phyloP scores from a whole-genome alignment of 2,888 invertebrate species.

The Trissonchulus latispiculum region DNA sequence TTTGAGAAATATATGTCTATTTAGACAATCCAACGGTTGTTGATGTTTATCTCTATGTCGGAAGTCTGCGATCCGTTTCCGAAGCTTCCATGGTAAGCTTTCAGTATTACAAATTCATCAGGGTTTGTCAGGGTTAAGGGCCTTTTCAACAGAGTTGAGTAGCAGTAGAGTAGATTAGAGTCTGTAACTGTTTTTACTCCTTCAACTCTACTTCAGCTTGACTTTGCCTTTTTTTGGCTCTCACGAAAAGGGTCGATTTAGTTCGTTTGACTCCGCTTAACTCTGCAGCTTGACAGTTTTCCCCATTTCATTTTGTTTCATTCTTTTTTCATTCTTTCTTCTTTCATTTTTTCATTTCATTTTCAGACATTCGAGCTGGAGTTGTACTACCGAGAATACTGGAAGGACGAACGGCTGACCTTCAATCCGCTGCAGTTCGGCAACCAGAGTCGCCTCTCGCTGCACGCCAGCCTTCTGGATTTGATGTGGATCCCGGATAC shows the following conservation, averaged over 20 bases:
- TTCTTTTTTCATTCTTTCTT: no score
- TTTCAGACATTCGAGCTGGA: conserved; percentile 1
- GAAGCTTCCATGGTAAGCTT: conserved; percentile 38
- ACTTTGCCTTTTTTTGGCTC: no score
- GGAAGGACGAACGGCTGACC: conserved; percentile 23
- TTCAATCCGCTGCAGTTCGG: conserved; percentile 28
- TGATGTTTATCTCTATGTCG: conserved; percentile 36
- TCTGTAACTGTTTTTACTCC: no score
- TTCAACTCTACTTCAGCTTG: no score
- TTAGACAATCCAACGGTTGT: conserved; percentile 30
- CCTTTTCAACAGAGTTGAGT: neutral
- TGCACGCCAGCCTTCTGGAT: neutral
- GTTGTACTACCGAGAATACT: conserved; percentile 13
- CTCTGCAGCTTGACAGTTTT: no score
- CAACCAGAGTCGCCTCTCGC: neutral
- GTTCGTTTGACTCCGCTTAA: no score
- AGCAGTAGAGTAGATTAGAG: no score
- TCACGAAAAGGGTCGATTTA: no score
- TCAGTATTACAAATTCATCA: neutral
- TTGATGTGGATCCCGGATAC: conserved; percentile 37
- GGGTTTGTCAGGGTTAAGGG: no score
- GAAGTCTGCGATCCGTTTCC: conserved; percentile 39
- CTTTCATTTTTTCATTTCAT: no score
- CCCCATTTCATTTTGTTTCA: no score
- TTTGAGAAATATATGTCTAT: neutral